Evolutionary conservation across 2,797 vertebrate species (phyloP).

Genomic region (Xiphophorus birchmanni): DNA sequence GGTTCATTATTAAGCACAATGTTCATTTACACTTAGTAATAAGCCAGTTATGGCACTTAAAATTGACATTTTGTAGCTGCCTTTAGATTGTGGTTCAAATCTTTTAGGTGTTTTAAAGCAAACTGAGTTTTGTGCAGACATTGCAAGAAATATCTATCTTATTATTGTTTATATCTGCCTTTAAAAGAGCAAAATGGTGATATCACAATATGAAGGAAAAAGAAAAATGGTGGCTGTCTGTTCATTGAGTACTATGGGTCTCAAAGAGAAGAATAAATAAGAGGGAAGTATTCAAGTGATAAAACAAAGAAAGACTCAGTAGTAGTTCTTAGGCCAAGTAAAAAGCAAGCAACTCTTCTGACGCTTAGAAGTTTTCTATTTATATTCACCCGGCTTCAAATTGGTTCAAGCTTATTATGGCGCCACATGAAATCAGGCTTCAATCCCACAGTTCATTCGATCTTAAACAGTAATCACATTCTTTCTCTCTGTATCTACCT

Average conservation of each 20-base stretch:
- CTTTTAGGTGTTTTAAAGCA: not conserved
- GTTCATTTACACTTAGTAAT: not conserved
- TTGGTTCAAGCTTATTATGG: not conserved
- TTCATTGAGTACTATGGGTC: not conserved
- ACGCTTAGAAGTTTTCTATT: not conserved
- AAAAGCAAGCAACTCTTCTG: not conserved
- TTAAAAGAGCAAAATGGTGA: not conserved
- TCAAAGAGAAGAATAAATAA: not conserved
- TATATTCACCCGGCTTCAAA: not conserved
- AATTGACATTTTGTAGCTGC: not conserved
- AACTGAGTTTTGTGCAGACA: not conserved
- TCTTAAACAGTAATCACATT: not conserved
- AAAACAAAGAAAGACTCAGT: not conserved
- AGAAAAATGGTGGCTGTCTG: not conserved
- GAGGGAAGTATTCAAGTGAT: not conserved
- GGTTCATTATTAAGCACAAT: not conserved
- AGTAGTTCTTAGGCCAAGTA: not conserved
- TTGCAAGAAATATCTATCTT: not conserved
- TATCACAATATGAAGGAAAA: too few species aligned
- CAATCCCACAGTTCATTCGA: not conserved
- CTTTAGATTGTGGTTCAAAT: not conserved
- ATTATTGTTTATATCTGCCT: not conserved
- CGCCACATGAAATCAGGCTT: not conserved
- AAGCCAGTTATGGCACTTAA: not conserved
- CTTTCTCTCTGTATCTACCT: slow-evolving; percentile 56